Percentiles rank a stretch among this genome's conserved stretches.
Conservation (phyloP, 2,113 vertebrate species). For the Mola mola region DNA sequence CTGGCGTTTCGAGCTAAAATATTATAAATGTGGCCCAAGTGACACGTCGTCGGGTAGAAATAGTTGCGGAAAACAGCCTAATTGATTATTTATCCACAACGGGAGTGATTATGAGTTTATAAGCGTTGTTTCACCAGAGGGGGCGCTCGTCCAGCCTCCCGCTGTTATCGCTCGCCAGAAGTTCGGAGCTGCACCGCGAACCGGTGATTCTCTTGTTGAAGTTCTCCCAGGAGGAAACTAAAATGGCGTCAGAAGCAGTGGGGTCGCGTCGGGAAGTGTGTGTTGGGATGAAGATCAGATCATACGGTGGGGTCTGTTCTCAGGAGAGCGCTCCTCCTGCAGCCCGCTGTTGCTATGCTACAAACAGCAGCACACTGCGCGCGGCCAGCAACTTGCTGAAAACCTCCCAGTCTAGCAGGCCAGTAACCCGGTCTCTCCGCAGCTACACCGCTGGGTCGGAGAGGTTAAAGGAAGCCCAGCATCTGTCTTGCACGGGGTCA, state of each 20-base stretch:
- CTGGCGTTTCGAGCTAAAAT: neutral
- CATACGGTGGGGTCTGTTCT: conserved; percentile 39
- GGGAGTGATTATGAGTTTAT: neutral
- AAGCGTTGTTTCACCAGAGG: conserved; percentile 25
- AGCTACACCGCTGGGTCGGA: neutral
- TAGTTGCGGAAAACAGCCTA: neutral
- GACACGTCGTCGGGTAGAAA: neutral
- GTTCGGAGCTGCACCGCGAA: too few relatives aligned
- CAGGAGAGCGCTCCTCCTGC: conserved; percentile 46
- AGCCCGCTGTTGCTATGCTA: conserved; percentile 68
- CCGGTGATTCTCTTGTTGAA: neutral
- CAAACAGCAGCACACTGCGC: conserved; percentile 40
- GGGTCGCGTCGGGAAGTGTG: conserved; percentile 33
- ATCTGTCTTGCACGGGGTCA: too few relatives aligned
- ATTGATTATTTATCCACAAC: neutral
- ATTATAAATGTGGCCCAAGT: neutral
- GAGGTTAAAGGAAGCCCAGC: too few relatives aligned
- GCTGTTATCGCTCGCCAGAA: too few relatives aligned
- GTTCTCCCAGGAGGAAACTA: conserved; percentile 18
- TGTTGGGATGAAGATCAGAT: neutral
- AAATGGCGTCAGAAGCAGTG: conserved; percentile 61
- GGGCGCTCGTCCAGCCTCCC: conserved; percentile 51
- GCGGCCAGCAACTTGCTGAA: conserved; percentile 27
- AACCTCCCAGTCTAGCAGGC: conserved; percentile 12
- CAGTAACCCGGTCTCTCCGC: neutral